Percentiles rank a stretch among this genome's conserved stretches.
These are phyloP conservation scores for Cosmia trapezina DNA, from an alignment of 2,888 invertebrate species.

Conservation along the genomic window DNA sequence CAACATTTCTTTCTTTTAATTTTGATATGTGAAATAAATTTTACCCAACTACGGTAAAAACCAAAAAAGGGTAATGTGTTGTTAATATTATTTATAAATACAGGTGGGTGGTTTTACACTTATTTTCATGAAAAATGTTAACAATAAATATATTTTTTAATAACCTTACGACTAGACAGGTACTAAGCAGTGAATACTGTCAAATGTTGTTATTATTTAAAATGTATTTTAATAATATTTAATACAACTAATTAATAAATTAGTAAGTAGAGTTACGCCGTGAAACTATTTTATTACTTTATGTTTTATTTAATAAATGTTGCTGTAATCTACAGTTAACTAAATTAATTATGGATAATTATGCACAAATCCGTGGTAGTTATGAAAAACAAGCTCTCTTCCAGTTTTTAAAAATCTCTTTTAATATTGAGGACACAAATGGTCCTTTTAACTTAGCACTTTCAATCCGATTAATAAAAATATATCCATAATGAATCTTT, in stretches of 20 bases:
- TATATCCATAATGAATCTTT: conserved; percentile 22
- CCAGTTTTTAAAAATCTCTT: neutral
- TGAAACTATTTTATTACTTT: conserved; percentile 38
- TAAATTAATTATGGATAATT: conserved; percentile 40
- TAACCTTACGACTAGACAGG: conserved; percentile 89
- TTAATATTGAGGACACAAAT: neutral
- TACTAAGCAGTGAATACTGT: conserved; percentile 89
- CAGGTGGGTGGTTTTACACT: conserved; percentile 76
- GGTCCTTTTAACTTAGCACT: neutral
- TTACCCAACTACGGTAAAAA: conserved; percentile 38
- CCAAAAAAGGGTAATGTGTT: conserved; percentile 26
- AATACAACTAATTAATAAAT: conserved; percentile 59
- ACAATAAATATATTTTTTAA: conserved; percentile 70
- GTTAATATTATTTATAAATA: conserved; percentile 49
- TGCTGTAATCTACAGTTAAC: conserved; percentile 15
- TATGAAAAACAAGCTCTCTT: neutral
- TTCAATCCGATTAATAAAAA: neutral
- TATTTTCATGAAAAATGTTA: conserved; percentile 62
- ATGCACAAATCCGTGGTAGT: neutral
- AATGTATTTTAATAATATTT: conserved; percentile 47
- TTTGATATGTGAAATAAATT: conserved; percentile 48
- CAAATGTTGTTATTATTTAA: conserved; percentile 65
- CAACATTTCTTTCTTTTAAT: neutral
- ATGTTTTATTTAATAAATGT: conserved; percentile 1
- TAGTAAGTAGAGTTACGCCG: conserved; percentile 67